phyloP scores from a whole-genome alignment of 2,888 invertebrate genomes.

The Hipparchia semele region DNA sequence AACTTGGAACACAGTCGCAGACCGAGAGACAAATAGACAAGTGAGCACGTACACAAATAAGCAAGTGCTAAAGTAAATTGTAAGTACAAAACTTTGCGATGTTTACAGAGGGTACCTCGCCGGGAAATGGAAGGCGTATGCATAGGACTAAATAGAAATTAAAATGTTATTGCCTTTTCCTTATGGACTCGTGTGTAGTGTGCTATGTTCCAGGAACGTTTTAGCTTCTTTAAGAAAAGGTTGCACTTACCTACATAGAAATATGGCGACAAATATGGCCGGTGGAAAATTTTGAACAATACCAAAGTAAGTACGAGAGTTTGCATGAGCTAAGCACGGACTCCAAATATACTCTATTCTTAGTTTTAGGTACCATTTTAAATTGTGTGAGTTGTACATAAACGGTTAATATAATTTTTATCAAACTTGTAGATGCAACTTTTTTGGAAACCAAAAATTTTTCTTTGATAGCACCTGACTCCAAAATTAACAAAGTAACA shows the following conservation, averaged over 20 bases:
- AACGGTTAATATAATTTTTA: no score
- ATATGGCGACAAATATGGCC: neutral
- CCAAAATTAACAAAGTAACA: no score
- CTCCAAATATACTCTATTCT: no score
- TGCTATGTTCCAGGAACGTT: constrained; percentile 20
- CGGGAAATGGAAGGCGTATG: constrained; percentile 39
- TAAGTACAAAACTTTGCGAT: constrained; percentile 42
- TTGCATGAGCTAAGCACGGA: neutral
- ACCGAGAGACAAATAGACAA: constrained; percentile 43
- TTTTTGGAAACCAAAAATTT: no score
- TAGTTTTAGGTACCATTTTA: no score
- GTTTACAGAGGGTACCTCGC: constrained; percentile 41
- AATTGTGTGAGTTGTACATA: no score
- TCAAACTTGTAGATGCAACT: no score
- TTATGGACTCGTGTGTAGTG: constrained; percentile 27
- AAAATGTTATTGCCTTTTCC: constrained; percentile 40
- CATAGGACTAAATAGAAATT: constrained; percentile 40
- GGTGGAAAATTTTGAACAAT: neutral
- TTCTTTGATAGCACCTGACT: no score
- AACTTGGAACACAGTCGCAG: constrained; percentile 19
- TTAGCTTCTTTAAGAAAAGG: constrained; percentile 3
- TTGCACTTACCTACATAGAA: neutral
- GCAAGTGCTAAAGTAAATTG: constrained; percentile 46
- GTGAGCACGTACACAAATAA: constrained; percentile 43
- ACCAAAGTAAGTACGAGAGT: neutral